A percentile compares a stretch with the other conserved stretches of the same genome.
Conservation (phyloP, 2,797 vertebrate species). For the Melanotaenia maccullochi region DNA sequence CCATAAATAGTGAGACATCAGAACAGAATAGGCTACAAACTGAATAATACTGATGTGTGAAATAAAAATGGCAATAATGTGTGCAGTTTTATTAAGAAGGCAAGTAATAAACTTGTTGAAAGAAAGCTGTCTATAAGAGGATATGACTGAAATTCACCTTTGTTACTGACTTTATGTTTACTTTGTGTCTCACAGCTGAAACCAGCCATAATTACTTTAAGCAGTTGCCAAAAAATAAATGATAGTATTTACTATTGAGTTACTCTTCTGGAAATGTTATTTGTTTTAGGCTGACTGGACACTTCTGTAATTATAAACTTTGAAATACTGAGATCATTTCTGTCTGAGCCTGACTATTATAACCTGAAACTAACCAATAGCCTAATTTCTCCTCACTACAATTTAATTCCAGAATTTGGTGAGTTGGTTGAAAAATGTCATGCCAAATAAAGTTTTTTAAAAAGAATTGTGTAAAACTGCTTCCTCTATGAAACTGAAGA, state of each 20-base stretch:
- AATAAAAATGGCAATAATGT: neutral
- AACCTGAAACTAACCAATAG: neutral
- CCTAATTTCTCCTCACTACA: neutral
- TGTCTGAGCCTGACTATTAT: neutral
- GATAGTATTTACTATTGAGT: neutral
- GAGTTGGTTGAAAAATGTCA: neutral
- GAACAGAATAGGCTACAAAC: neutral
- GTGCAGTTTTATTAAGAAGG: too few relatives aligned
- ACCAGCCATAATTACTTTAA: neutral
- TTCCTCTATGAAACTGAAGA: neutral
- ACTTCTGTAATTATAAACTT: slow-evolving; percentile 7
- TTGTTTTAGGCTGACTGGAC: slow-evolving; percentile 1
- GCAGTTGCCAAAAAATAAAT: neutral
- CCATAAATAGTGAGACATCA: neutral
- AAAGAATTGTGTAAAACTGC: neutral
- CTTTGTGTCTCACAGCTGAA: neutral
- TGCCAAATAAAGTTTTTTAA: neutral
- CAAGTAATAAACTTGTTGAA: neutral
- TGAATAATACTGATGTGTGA: neutral
- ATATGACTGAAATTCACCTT: neutral
- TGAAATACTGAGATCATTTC: slow-evolving; percentile 1
- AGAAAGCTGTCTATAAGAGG: neutral
- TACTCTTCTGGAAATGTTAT: neutral
- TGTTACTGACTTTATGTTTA: neutral
- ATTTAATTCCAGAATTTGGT: neutral